phyloP scores from a whole-genome alignment of 2,113 vertebrate species.

The Anguilla rostrata region DNA sequence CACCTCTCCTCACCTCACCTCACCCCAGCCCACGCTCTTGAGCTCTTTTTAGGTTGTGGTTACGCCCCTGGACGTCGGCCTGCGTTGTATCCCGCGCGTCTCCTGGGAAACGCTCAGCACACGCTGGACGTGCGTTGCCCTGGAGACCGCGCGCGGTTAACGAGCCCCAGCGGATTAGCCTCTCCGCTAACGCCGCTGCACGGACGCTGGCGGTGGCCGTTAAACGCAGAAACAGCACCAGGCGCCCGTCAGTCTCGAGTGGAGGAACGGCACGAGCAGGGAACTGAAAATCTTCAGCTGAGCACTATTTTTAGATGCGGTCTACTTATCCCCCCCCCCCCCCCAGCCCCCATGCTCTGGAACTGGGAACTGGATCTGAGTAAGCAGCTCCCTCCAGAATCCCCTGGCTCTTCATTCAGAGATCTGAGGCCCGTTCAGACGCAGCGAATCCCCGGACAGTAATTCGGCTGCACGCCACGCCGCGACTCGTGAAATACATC shows the following conservation, averaged over 20 bases:
- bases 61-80: no score
- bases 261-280: not conserved
- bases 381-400: not conserved
- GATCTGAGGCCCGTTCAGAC: not conserved
- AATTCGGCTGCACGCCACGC: not conserved
- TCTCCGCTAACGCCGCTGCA: not conserved
- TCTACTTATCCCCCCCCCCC: not conserved
- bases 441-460: not conserved
- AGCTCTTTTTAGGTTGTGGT: no score
- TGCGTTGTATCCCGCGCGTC: no score
- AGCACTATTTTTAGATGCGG: not conserved
- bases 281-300: not conserved
- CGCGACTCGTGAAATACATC: not conserved
- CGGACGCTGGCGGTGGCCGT: not conserved
- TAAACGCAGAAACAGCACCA: not conserved
- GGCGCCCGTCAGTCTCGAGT: not conserved
- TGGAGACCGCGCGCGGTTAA: not conserved
- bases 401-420: not conserved
- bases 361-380: not conserved
- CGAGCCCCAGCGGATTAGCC: not conserved
- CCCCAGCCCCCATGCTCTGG: not conserved
- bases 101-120: no score
- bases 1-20: no score
- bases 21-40: no score
- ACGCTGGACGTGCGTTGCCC: no score